These are phyloP conservation scores for Opisthocomus hoazin DNA, from an alignment of 2,113 vertebrate genomes.

Conservation along the genomic window DNA sequence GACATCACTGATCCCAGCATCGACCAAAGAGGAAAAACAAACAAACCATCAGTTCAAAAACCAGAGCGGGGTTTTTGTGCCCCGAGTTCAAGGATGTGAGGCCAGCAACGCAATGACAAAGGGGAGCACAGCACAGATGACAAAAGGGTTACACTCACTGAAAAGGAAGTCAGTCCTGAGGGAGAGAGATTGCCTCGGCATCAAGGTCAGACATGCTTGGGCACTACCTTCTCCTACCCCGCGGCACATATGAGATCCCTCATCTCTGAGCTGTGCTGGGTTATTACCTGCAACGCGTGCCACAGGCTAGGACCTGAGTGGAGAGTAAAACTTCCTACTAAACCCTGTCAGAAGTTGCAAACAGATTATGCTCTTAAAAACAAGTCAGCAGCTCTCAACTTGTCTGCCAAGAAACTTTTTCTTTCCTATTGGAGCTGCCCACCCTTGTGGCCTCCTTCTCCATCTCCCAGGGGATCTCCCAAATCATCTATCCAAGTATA, in stretches of 20 bases:
- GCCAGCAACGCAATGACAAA: conserved; percentile 48
- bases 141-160: neutral
- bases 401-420: neutral
- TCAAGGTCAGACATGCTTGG: neutral
- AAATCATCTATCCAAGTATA: neutral
- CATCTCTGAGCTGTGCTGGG: neutral
- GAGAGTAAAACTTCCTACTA: neutral
- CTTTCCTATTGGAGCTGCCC: neutral
- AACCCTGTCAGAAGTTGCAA: neutral
- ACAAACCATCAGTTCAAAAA: conserved; percentile 62
- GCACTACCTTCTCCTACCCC: neutral
- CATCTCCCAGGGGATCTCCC: neutral
- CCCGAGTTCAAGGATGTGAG: conserved; percentile 52
- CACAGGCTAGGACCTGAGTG: neutral
- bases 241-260: neutral
- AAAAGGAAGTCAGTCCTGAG: neutral
- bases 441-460: neutral
- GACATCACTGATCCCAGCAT: conserved; percentile 64
- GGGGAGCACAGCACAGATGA: neutral
- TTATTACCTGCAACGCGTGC: neutral
- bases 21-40: conserved; percentile 56
- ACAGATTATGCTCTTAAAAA: neutral
- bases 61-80: neutral
- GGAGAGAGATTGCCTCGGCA: neutral
- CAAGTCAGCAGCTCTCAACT: neutral